Evolutionary conservation across 2,113 vertebrate species (phyloP), one percentile per base, ranked within the genome.

Genomic region (Anthoscopus minutus): DNA sequence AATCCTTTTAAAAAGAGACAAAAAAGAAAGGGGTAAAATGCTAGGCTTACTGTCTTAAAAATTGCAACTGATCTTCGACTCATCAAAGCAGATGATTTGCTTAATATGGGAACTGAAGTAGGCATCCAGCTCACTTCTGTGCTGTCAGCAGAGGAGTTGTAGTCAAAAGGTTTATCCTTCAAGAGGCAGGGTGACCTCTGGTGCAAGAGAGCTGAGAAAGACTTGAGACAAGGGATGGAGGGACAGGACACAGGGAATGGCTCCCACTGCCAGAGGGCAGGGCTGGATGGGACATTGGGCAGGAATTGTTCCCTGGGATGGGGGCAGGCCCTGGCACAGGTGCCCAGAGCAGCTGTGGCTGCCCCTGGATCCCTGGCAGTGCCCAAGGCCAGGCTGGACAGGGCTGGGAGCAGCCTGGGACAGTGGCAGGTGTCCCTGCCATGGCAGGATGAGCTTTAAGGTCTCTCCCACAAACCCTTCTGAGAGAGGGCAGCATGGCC

Each of bases 1-100:
- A 81, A 50, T 72, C 54, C 48, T 86, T 91, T 81, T 60, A 25
- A 93, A 74, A 85, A 80, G 74, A 69, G 88, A 76, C 66, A 87
- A 86, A 58, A 73, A 83, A 40, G 44, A 60, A 92, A 51, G 54
- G 18, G 25, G 54, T 89, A 69, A 94, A 95, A 80, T 65, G 89
- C 81, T 85, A 33, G 84, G 79, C 84, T 95, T 91, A 83, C 89
- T 84, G 51, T 91, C 83, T 86, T 89, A 81, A 94, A 94, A 93
- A 86, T 72, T 69, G 88, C 92, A 83, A 27, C 80, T 92, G 80
- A 77, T 93, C 88, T 77, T 92, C 70, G 90, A 33, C 71, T 96
- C 61, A 86, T 89, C 83, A 92, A 90, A 89, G 80, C 69, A 62
- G 69, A 84, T 62, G 27, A 81, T 62, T 93, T 92, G 20, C 91